phyloP scores from a whole-genome alignment of 2,888 invertebrate species.

The Celastrina argiolus region DNA sequence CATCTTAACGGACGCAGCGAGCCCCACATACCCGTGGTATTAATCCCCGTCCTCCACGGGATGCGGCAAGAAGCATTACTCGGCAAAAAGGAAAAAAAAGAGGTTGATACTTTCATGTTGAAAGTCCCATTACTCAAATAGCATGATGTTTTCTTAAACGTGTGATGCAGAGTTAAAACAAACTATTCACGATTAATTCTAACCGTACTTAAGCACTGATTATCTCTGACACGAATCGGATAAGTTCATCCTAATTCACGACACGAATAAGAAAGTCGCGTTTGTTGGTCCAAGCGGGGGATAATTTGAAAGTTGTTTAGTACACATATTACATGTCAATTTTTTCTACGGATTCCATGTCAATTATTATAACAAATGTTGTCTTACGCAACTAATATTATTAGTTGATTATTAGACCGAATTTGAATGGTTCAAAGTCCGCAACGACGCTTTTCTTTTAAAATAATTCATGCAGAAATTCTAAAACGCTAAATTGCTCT shows the following conservation, averaged over 20 bases:
- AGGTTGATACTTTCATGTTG: no score
- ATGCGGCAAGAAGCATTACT: no score
- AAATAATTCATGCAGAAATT: no score
- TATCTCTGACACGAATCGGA: constrained; percentile 21
- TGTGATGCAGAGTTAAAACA: not conserved
- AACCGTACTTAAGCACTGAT: not conserved
- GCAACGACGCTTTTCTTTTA: no score
- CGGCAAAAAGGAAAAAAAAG: no score
- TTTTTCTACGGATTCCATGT: not conserved
- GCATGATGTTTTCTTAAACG: no score
- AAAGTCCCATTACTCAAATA: no score
- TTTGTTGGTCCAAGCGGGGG: not conserved
- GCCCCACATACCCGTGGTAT: no score
- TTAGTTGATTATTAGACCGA: constrained; percentile 11
- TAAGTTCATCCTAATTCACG: constrained; percentile 28
- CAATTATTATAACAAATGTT: not conserved
- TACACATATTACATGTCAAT: constrained; percentile 10
- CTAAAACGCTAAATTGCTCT: no score
- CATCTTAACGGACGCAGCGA: no score
- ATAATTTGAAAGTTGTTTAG: constrained; percentile 19
- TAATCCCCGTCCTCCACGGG: no score
- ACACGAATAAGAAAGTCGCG: constrained; percentile 32
- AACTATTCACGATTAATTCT: not conserved
- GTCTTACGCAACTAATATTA: not conserved
- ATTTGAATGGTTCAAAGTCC: not conserved